Evolutionary conservation across 2,888 invertebrate genomes (phyloP).

Genomic region (Rhagium mordax): DNA sequence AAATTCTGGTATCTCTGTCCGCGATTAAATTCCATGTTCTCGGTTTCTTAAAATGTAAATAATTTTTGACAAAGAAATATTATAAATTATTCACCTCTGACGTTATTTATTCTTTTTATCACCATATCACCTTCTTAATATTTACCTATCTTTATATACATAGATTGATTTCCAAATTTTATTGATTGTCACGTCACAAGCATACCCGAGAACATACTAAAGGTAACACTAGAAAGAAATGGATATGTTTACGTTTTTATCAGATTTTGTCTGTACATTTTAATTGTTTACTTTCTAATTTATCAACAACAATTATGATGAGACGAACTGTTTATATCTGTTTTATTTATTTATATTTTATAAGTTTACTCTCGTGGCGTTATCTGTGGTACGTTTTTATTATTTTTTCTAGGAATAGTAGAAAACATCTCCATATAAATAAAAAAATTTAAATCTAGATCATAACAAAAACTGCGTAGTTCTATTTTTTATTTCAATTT

Average conservation of each 20-base stretch:
- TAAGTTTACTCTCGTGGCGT: neutral
- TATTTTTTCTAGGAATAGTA: too few relatives aligned
- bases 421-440: too few relatives aligned
- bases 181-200: neutral
- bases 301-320: neutral
- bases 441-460: too few relatives aligned
- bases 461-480: too few relatives aligned
- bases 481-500: too few relatives aligned
- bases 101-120: constrained; percentile 25
- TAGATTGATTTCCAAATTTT: neutral
- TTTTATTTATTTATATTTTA: neutral
- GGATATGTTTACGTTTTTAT: neutral
- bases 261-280: neutral
- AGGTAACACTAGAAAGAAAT: neutral
- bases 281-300: neutral
- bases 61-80: constrained; percentile 30
- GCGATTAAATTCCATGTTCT: constrained; percentile 11
- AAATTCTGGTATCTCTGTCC: constrained; percentile 1
- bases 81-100: constrained; percentile 33
- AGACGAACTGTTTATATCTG: neutral
- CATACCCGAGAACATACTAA: too few relatives aligned
- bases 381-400: too few relatives aligned
- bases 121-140: constrained; percentile 13
- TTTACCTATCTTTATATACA: constrained; percentile 23
- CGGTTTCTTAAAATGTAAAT: constrained; percentile 25